Evolutionary conservation across 1,140 invertebrate species (phyloP).

Genomic region (Drosophila auraria): DNA sequence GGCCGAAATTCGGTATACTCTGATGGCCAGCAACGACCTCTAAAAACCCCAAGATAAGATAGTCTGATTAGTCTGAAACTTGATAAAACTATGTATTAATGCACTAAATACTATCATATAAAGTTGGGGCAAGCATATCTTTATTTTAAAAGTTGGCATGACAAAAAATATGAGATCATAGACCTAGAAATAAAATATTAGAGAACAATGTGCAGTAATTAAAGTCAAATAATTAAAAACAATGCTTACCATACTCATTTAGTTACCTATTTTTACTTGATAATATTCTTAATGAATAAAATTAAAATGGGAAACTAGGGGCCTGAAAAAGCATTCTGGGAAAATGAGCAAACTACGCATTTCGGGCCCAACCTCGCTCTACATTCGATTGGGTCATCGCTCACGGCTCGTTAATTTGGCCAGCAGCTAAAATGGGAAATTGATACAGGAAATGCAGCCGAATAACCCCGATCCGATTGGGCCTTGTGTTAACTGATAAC

Average conservation of each 20-base stretch:
- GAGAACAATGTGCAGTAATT: neutral
- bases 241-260: neutral
- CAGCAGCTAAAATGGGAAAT: constrained; percentile 54
- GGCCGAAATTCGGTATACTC: neutral
- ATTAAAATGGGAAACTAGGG: constrained; percentile 1
- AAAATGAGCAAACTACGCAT: constrained; percentile 31
- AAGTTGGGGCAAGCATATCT: neutral
- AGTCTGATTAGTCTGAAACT: neutral
- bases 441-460: constrained; percentile 59
- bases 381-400: constrained; percentile 69
- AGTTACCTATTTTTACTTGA: neutral
- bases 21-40: neutral
- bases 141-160: neutral
- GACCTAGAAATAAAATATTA: neutral
- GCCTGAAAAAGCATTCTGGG: constrained; percentile 9
- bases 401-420: constrained; percentile 73
- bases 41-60: neutral
- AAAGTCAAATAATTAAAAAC: neutral
- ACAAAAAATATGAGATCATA: constrained; percentile 9
- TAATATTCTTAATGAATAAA: neutral
- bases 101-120: neutral
- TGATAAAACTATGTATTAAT: neutral
- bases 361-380: constrained; percentile 59
- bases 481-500: constrained; percentile 30
- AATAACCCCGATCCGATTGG: constrained; percentile 19